phyloP scores from a whole-genome alignment of 2,888 invertebrate species.

The Baccha elongata region DNA sequence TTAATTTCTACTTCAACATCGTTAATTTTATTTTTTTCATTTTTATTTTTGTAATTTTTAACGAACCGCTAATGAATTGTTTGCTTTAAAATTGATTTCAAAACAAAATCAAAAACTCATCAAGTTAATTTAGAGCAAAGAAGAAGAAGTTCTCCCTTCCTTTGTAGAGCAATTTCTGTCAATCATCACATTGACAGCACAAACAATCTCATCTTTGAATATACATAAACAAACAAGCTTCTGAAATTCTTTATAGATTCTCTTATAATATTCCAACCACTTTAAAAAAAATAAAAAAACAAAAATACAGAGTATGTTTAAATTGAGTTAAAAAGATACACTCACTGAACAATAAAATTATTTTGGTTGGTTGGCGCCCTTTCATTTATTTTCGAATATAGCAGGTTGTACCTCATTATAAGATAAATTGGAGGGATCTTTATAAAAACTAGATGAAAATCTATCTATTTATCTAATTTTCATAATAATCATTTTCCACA shows the following conservation, averaged over 20 bases:
- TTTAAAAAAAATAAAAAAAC: slow-evolving; percentile 4
- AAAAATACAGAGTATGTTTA: not conserved
- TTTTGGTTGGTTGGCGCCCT: slow-evolving; percentile 8
- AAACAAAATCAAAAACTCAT: slow-evolving; percentile 42
- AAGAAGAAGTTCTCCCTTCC: slow-evolving; percentile 9
- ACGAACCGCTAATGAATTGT: slow-evolving; percentile 58
- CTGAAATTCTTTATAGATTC: slow-evolving; percentile 9
- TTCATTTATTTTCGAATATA: not conserved
- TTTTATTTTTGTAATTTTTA: slow-evolving; percentile 16
- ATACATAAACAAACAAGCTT: slow-evolving; percentile 33
- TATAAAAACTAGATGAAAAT: slow-evolving; percentile 3
- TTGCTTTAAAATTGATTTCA: slow-evolving; percentile 40
- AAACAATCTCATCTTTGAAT: slow-evolving; percentile 40
- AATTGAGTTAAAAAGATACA: not conserved
- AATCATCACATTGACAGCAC: slow-evolving; percentile 58
- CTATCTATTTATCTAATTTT: slow-evolving; percentile 37
- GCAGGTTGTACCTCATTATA: not conserved
- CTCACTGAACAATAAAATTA: slow-evolving; percentile 31
- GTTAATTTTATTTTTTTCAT: not conserved
- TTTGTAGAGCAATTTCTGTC: slow-evolving; percentile 35
- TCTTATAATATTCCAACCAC: not conserved
- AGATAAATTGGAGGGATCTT: not conserved
- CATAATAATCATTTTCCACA: slow-evolving; percentile 25
- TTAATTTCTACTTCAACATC: slow-evolving; percentile 21
- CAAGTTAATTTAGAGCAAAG: slow-evolving; percentile 28